Evolutionary conservation across 2,797 vertebrate genomes (phyloP), one percentile per base, ranked within the genome.

Genomic region (Denticeps clupeoides): DNA sequence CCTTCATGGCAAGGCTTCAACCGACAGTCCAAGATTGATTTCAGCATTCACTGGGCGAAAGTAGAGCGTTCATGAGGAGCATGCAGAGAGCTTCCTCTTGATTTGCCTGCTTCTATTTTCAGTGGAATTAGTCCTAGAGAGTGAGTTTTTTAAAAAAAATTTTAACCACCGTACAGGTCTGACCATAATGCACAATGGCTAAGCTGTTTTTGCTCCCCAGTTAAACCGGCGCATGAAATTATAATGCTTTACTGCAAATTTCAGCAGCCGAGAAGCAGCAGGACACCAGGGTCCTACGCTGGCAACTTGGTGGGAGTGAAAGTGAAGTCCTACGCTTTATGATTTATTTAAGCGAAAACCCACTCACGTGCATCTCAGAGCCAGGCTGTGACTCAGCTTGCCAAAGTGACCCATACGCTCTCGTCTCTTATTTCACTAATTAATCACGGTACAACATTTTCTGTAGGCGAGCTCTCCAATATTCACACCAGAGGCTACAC

Each of bases 31-130:
- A 83, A 87, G 86, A 84, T 86, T 82, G 88, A 88, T 90, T 86
- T 85, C 86, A 86, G 86, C 68, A 90, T 94, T 97, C 89, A 94
- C 47, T 71, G 60, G 71, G 74, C 74, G 81, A 89, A 92, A 93
- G 84, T 86, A 76, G 87, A 89, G 80, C 78, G 69, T 86, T 87
- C 92, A 91, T 95, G 92, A 90, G 87, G 78, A 83, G 92, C 90
- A 97, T 95, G 89, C 88, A 87, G 89, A 97, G 82, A 37, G 33
- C 33, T 82, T 70, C 62, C 44, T 51, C 47, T 53, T 61, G 55
- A 63, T 64, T 60, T 70, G 46, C 43, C 56, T 63, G 41, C 47
- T 58, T 69, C 55, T 67, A 67, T 73, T 71, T 47, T 63, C 64
- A 44, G 63, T 80, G 73, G 59, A 71, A 72, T 79, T 68, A 68